Evolutionary conservation across 1,140 invertebrate genomes (phyloP), one percentile per base, ranked within the genome.

Genomic region (Globodera ellingtonae): DNA sequence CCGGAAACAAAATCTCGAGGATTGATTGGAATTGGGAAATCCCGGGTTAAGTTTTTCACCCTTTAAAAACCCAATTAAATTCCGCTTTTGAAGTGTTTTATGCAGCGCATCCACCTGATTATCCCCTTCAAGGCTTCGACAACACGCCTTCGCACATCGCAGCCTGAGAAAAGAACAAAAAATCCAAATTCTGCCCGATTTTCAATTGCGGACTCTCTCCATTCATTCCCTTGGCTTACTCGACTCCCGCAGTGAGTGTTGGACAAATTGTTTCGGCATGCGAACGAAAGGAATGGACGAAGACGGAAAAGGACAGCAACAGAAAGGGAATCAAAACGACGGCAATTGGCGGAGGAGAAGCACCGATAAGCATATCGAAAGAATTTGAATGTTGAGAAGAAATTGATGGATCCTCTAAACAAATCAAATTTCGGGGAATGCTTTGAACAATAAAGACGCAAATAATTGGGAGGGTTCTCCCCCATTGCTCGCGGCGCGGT

Each of bases 131-230:
- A 50, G 48, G 70, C 76, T 80, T 81, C 56, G 44, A 13, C 81
- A 82, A 35, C 81, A 82, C 62, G 81, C 79, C 46, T 13, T 70
- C 15, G 81, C 81, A 46, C 81, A 82, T 46, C 46, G 70, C 4
- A 82, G 69, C 35, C 78, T 69, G 46, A 76, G 56, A 62, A 44
- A 18, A 13, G 56, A 35, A 18, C 56, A 62, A 62, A 62, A 13
- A 62, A 18, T 62, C 5, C 13, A 35, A 35, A 35, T 2, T 35
- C 35, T 35, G 52, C 46, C 46, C 18, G 8, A 15, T 13, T n/a
- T n/a, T 65, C 13, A 65, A 66, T 7, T 0, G 6, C 50, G 71
- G n/a, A 74, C 47, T 21, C 21, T 9, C 21, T 46, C 24, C 65
- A 18, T n/a, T n/a, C n/a, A n/a, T 9, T 65, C 7, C 6, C 6